A percentile compares a stretch with the other conserved stretches of the same genome.
These are phyloP conservation scores for Phoronis australis DNA, from an alignment of 2,888 invertebrate genomes.

Conservation along the genomic window DNA sequence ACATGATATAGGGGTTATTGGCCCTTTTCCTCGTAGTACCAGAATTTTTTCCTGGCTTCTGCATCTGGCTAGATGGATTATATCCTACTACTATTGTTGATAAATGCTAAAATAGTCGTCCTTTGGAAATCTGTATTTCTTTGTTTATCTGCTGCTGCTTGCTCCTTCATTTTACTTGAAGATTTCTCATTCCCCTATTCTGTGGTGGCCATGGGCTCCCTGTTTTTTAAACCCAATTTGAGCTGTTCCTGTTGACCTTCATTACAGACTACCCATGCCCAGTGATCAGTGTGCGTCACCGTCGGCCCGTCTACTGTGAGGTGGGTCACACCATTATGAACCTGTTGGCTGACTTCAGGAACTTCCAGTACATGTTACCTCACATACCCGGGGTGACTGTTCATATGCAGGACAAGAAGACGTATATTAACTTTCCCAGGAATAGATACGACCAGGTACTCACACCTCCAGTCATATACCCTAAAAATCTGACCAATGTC, in stretches of 20 bases:
- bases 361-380: slow-evolving; percentile 74
- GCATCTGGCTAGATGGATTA: too few species aligned
- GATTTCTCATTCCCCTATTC: not conserved
- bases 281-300: slow-evolving; percentile 68
- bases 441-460: slow-evolving; percentile 65
- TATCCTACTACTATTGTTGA: too few species aligned
- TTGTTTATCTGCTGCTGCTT: too few species aligned
- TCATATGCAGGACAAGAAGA: slow-evolving; percentile 76
- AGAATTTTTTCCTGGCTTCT: too few species aligned
- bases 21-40: too few species aligned
- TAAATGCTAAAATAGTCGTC: too few species aligned
- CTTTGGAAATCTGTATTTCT: too few species aligned
- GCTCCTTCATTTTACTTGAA: not conserved
- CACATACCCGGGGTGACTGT: slow-evolving; percentile 71
- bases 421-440: slow-evolving; percentile 69
- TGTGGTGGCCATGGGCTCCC: not conserved
- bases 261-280: slow-evolving; percentile 73
- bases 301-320: slow-evolving; percentile 76
- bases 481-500: too few species aligned
- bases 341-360: slow-evolving; percentile 77
- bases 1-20: too few species aligned
- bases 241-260: not conserved
- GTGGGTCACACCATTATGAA: slow-evolving; percentile 85
- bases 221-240: not conserved
- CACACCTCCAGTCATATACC: too few species aligned